These are phyloP conservation scores for Laupala kohalensis DNA, from an alignment of 1,140 invertebrate species.

Conservation along the genomic window DNA sequence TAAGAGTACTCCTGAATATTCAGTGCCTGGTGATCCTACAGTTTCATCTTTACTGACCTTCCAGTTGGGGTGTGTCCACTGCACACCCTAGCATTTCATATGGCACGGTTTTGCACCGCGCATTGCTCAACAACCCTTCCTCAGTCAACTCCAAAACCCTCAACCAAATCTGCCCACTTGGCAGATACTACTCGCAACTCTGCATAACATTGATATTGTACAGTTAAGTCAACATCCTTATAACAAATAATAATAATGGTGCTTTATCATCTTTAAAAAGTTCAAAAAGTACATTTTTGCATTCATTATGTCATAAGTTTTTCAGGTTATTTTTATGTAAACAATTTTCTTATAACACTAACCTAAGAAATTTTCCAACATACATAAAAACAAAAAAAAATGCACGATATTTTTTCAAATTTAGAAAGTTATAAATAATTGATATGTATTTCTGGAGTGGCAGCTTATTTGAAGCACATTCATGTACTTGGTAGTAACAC, in stretches of 20 bases:
- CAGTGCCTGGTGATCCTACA: no score
- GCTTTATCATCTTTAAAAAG: neutral
- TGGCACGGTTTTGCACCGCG: neutral
- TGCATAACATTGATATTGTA: neutral
- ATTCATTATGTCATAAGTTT: neutral
- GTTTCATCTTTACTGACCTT: no score
- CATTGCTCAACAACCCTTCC: neutral
- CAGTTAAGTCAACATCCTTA: neutral
- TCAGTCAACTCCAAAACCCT: neutral
- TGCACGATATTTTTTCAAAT: neutral
- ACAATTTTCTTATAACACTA: neutral
- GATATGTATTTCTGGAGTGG: neutral
- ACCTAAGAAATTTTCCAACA: neutral
- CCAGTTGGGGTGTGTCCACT: no score
- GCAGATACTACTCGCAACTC: neutral
- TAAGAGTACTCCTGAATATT: no score
- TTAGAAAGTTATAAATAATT: neutral
- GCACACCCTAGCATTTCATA: neutral
- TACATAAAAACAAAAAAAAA: neutral
- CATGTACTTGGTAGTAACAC: neutral
- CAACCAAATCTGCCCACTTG: neutral
- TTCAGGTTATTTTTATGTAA: neutral
- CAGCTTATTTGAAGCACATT: neutral
- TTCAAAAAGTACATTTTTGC: neutral
- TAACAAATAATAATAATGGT: neutral